Evolutionary conservation across 2,888 invertebrate species (phyloP).

Genomic region (Pimpla rufipes): DNA sequence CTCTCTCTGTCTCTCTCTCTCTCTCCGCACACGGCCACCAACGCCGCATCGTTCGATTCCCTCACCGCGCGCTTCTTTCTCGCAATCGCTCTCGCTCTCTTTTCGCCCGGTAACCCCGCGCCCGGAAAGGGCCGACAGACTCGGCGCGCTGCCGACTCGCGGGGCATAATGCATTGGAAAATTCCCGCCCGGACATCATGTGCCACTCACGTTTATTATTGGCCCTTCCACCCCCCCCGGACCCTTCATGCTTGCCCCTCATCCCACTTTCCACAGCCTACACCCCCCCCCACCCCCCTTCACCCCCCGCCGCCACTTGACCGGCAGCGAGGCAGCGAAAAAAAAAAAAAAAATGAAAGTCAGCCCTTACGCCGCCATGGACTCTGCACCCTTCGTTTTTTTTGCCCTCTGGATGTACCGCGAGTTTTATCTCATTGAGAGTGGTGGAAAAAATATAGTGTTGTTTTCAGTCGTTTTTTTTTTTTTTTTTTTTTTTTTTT

Average conservation of each 20-base stretch:
- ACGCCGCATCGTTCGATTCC: slow-evolving; percentile 58
- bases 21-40: no score
- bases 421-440: no score
- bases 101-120: slow-evolving; percentile 43
- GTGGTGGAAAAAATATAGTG: no score
- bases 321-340: slow-evolving; percentile 21
- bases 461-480: no score
- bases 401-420: no score
- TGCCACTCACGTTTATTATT: slow-evolving; percentile 68
- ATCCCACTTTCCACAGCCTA: no score
- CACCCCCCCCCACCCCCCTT: slow-evolving; percentile 4
- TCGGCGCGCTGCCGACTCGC: slow-evolving; percentile 57
- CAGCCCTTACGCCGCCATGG: slow-evolving; percentile 16
- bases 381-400: no score
- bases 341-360: slow-evolving; percentile 26
- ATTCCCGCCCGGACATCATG: slow-evolving; percentile 73
- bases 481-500: no score
- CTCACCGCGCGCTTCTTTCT: slow-evolving; percentile 62
- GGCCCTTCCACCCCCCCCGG: slow-evolving; percentile 54
- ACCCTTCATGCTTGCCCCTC: slow-evolving; percentile 28
- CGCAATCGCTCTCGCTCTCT: slow-evolving; percentile 56
- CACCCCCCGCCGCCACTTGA: not conserved
- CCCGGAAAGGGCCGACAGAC: slow-evolving; percentile 59
- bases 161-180: slow-evolving; percentile 76
- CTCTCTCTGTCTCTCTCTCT: no score